Base-by-base conservation (phyloP, 2,113 vertebrate species). In the Falco punctatus region DNA sequence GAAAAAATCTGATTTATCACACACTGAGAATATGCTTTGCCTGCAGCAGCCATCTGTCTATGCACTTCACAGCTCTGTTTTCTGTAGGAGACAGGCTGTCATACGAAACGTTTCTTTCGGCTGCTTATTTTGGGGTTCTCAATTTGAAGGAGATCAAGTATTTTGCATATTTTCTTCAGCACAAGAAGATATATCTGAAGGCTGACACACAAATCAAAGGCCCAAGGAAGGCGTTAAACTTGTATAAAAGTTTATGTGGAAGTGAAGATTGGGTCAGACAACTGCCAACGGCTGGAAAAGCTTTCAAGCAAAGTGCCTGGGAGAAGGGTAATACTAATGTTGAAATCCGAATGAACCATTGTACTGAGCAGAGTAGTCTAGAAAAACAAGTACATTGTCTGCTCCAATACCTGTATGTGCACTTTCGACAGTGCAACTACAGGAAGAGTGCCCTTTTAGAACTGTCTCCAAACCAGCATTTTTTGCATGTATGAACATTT, bases 31-130 rank as follows among this genome's bases (percentile, higher is more conserved):
- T 95, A 96, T 79, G 96, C 93, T 96, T 95, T 92, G 88, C 96
- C 96, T 96, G 88, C 85, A 96, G 80, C 91, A 95, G 86, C 97
- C 97, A 97, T 97, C 97, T 97, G 97, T 94, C 91, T 91, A 33
- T 40, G 93, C 49, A 94, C 81, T 94, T 97, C 94, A 95, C 78
- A 94, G 92, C 54, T 94, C 94, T 96, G 95, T 94, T 96, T 97
- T 96, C 91, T 83, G 82, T 86, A 49, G 94, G 78, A 97, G 91
- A 94, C 80, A 91, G 93, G 87, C 92, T 97, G 94, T 95, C 95
- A 88, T 75, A 73, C 28, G 71, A 95, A 95, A 92, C 44, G 12
- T 87, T 96, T 92, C 64, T 95, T 94, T 94, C 80, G 92, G 74
- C 80, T 96, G 87, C 94, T 97, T 93, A 96, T 95, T 97, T 96